Evolutionary conservation across 2,797 vertebrate genomes (phyloP), one percentile per base, ranked within the genome.

Genomic region (Pelodytes ibericus): DNA sequence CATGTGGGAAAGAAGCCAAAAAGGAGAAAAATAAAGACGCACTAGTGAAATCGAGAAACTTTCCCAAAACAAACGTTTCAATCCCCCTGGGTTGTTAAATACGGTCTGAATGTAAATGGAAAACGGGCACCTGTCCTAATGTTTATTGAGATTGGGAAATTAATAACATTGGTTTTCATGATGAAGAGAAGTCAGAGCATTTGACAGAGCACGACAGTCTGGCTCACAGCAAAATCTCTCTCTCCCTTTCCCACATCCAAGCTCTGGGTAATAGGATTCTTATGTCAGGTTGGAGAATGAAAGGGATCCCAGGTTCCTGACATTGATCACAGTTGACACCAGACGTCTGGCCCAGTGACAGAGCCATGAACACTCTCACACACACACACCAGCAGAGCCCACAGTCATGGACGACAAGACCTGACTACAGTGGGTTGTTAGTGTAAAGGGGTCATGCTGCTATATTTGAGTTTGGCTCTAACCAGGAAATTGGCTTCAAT

Each of bases 91-190:
- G 75, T 66, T 72, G 69, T 61, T 72, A 72, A 78, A 66, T 78
- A 78, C 53, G 62, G 53, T 78, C 75, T 78, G 75, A 78, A 67
- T 72, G 67, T 69, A 72, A 78, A 72, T 72, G 75, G 75, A 78
- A 78, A 78, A 78, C 70, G 75, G 75, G 75, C 75, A 78, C 75
- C 75, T 78, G 75, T 78, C 75, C 75, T 78, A 78, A 78, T 78
- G 75, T 78, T 78, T 78, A 78, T 78, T 78, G 69, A 78, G 75
- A 78, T 78, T 78, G 75, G 75, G 75, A 78, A 72, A 78, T 63
- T 72, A 59, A 77, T 71, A 77, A 77, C 67, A 77, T 72, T 44
- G 63, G 75, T 78, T 78, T 78, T 78, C 69, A 78, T 78, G 75
- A 78, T 78, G 70, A 78, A 78, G 75, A 78, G 60, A 78, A 78